Base-by-base conservation (phyloP, 2,113 vertebrate genomes). In the Python bivittatus region DNA sequence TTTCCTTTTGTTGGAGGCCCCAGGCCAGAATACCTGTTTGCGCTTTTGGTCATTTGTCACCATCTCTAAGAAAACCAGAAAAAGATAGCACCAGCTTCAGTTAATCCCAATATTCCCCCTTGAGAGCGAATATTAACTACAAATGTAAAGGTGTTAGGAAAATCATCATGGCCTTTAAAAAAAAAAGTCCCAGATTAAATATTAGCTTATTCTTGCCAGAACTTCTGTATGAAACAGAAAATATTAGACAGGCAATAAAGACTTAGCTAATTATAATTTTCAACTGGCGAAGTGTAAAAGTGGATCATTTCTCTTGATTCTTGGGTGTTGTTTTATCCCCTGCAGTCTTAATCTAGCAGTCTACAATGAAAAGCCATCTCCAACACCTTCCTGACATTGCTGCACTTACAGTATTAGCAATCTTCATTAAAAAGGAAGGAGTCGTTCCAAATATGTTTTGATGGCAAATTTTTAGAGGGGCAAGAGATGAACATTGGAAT, bases 1-100 rank as follows among this genome's bases (percentile, higher is more conserved):
- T 96, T 96, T 96, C 94, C 91, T 94, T 94, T 93, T 97, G 96
- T 94, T 94, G 88, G 92, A 86, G 53, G 91, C 95, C 92, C 95
- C 94, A 88, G 95, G 93, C 88, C 85, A 83, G 90, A 96, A 96
- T 97, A 97, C 96, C 97, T 97, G 97, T 97, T 97, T 96, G 92
- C 93, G 90, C 94, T 95, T 61, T 8, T 33, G 88, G 88, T 88
- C 56, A 90, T 95, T 95, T 95, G 91, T 96, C 95, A 96, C 94
- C 96, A 93, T 96, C 95, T 97, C n/a, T 83, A 94, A 94, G 94
- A 92, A 93, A 90, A 10, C 53, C 90, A 93, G 25, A 89, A 95
- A 96, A 95, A 95, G 15, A 48, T 94, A 95, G 91, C 93, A 91
- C 96, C 95, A 96, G 97, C 91, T 94, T 88, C 95, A 94, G 94